A percentile compares a stretch with the other conserved stretches of the same genome.
Evolutionary conservation across 2,113 vertebrate genomes (phyloP).

Genomic region (Salvelinus alpinus): DNA sequence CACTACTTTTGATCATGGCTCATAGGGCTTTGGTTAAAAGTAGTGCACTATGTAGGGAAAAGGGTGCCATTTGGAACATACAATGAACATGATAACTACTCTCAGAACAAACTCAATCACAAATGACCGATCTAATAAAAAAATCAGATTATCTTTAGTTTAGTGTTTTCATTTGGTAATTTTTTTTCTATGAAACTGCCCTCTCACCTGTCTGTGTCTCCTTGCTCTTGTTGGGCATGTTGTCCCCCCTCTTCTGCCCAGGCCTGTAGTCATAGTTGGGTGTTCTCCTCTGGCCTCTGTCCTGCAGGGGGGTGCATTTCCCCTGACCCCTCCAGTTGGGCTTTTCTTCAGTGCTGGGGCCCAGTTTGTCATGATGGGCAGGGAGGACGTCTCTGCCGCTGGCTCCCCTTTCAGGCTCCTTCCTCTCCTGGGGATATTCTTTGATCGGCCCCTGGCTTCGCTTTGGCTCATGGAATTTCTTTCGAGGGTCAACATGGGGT

Average conservation of each 20-base stretch:
- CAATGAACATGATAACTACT: too few relatives aligned
- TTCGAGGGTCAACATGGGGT: constrained; percentile 54
- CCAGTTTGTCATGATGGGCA: constrained; percentile 30
- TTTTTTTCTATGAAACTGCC: too few relatives aligned
- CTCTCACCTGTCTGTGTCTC: constrained; percentile 92
- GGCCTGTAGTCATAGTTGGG: constrained; percentile 71
- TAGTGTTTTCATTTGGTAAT: background rate
- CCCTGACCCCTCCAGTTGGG: constrained; percentile 52
- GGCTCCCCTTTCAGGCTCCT: constrained; percentile 64
- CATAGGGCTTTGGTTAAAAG: too few relatives aligned
- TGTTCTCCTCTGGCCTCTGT: constrained; percentile 68
- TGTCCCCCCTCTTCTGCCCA: constrained; percentile 77
- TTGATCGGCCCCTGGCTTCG: constrained; percentile 76
- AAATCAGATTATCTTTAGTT: background rate
- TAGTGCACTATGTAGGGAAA: too few relatives aligned
- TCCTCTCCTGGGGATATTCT: constrained; percentile 65
- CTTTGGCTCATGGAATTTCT: constrained; percentile 66
- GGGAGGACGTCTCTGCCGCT: constrained; percentile 31
- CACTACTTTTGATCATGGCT: too few relatives aligned
- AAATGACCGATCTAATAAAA: too few relatives aligned
- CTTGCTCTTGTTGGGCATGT: constrained; percentile 88
- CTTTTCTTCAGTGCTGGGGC: constrained; percentile 4
- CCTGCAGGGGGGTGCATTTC: constrained; percentile 67
- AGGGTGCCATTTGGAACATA: too few relatives aligned
- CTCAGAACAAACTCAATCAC: too few relatives aligned